Evolutionary conservation across 2,113 vertebrate species (phyloP).

Genomic region (Scomber colias): DNA sequence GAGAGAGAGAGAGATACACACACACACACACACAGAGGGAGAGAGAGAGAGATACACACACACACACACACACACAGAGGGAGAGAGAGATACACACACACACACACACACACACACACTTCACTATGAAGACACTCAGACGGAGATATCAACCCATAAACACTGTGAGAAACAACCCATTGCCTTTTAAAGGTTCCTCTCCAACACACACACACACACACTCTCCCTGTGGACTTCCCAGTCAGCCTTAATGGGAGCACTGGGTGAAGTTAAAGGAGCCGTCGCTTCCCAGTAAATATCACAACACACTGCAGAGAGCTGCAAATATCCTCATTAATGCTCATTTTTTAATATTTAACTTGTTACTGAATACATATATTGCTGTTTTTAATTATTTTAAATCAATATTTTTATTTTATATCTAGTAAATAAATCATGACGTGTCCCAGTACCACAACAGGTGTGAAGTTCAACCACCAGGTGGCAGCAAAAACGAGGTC

Average conservation of each 20-base stretch:
- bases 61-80: too few relatives aligned
- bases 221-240: constrained; percentile 79
- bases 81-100: too few relatives aligned
- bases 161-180: constrained; percentile 28
- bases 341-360: too few relatives aligned
- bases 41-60: too few relatives aligned
- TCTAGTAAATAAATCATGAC: too few relatives aligned
- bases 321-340: neutral
- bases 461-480: too few relatives aligned
- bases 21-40: too few relatives aligned
- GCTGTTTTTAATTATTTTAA: neutral
- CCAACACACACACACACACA: constrained; percentile 60
- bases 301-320: constrained; percentile 29
- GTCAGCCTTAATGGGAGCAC: constrained; percentile 74
- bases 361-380: neutral
- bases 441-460: too few relatives aligned
- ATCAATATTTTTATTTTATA: too few relatives aligned
- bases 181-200: constrained; percentile 62
- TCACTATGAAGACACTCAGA: neutral
- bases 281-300: constrained; percentile 84
- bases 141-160: constrained; percentile 24
- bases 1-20: too few relatives aligned
- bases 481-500: too few relatives aligned
- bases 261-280: constrained; percentile 82
- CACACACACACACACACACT: neutral